A percentile compares a stretch with the other conserved stretches of the same genome.
phyloP scores from a whole-genome alignment of 1,140 invertebrate species.

The Bradysia coprophila region DNA sequence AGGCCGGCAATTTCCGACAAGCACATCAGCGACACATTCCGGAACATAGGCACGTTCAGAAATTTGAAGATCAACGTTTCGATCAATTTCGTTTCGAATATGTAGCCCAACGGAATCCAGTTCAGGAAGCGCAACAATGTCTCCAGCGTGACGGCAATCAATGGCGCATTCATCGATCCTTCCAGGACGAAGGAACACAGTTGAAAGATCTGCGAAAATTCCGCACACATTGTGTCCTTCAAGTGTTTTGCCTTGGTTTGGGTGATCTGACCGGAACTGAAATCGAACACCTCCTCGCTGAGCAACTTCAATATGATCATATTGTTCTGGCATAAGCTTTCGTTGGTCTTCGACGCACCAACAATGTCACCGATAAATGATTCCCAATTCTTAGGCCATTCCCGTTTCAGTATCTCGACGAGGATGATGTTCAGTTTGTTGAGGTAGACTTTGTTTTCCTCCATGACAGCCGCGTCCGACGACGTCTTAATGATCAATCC shows the following conservation, averaged over 20 bases:
- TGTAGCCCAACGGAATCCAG: slow-evolving; percentile 99
- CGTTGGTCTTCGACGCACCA: slow-evolving; percentile 95
- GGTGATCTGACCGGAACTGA: slow-evolving; percentile 92
- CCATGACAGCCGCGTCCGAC: slow-evolving; percentile 73
- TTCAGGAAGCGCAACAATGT: slow-evolving; percentile 94
- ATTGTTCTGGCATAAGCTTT: slow-evolving; percentile 97
- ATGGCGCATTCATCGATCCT: slow-evolving; percentile 87
- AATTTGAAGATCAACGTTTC: slow-evolving; percentile 93
- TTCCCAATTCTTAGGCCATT: slow-evolving; percentile 99
- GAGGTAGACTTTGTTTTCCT: slow-evolving; percentile 89
- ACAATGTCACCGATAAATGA: slow-evolving; percentile 98
- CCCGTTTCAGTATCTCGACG: slow-evolving; percentile 94
- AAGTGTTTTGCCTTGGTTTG: slow-evolving; percentile 98
- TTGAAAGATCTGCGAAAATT: slow-evolving; percentile 96
- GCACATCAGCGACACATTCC: slow-evolving; percentile 96
- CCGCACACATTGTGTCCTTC: slow-evolving; percentile 99
- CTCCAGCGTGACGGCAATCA: slow-evolving; percentile 87
- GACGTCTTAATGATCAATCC: slow-evolving; percentile 97
- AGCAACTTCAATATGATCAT: slow-evolving; percentile 96
- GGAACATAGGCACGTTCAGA: slow-evolving; percentile 91
- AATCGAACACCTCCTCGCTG: slow-evolving; percentile 99
- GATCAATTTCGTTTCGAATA: slow-evolving; percentile 97
- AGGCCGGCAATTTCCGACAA: slow-evolving; percentile 94
- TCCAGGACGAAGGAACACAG: slow-evolving; percentile 97
- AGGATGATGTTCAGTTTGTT: slow-evolving; percentile 99